Conservation (phyloP, 2,888 invertebrate species). For the Epistrophe eligans region DNA sequence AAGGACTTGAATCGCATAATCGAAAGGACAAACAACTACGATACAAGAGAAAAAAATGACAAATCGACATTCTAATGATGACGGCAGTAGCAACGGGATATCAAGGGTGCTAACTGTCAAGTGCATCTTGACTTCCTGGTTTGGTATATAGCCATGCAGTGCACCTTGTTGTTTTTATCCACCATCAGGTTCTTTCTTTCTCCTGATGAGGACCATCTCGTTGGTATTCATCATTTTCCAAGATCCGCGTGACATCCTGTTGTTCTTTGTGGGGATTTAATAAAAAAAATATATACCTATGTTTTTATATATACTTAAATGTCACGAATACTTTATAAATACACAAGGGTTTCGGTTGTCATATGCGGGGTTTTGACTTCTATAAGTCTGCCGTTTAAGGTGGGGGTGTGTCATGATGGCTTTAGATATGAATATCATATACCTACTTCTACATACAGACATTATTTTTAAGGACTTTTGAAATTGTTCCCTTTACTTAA, state of each 20-base stretch:
- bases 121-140: constrained; percentile 68
- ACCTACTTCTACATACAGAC: constrained; percentile 13
- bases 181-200: background rate
- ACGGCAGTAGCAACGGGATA: constrained; percentile 46
- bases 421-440: background rate
- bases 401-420: constrained; percentile 40
- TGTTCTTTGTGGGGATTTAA: constrained; percentile 50
- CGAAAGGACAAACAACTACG: constrained; percentile 46
- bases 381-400: constrained; percentile 58
- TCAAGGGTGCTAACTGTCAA: constrained; percentile 75
- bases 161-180: constrained; percentile 49
- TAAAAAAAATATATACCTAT: constrained; percentile 47
- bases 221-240: constrained; percentile 63
- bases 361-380: constrained; percentile 40
- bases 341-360: constrained; percentile 57
- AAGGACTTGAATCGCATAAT: constrained; percentile 49
- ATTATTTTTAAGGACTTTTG: constrained; percentile 51
- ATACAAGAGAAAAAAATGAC: constrained; percentile 17
- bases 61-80: constrained; percentile 72
- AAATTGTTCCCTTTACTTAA: constrained; percentile 70
- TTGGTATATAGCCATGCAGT: constrained; percentile 34
- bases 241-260: constrained; percentile 71
- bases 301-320: constrained; percentile 70
- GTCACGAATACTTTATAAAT: constrained; percentile 54
- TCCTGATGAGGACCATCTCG: constrained; percentile 41